Conservation (phyloP, 2,113 vertebrate species). For the Coptodon bakossiorum region DNA sequence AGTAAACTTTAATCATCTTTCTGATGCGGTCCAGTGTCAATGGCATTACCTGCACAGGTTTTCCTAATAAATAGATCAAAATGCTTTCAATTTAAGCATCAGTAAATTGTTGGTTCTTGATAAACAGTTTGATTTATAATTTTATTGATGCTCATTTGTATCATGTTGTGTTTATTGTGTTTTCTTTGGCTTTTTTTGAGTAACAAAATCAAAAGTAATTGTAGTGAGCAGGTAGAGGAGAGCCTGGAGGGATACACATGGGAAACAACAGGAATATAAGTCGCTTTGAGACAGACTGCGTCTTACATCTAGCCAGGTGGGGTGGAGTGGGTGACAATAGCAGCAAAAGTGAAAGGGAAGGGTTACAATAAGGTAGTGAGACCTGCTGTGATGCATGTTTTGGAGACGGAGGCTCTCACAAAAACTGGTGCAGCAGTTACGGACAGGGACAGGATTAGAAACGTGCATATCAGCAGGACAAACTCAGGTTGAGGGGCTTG, state of each 20-base stretch:
- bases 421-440: not conserved
- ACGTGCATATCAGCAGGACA: not conserved
- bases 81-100: not conserved
- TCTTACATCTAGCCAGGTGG: not conserved
- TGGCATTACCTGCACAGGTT: not conserved
- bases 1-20: not conserved
- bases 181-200: not conserved
- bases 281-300: not conserved
- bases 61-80: not conserved
- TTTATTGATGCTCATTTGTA: not conserved
- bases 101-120: not conserved
- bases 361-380: not conserved
- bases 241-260: not conserved
- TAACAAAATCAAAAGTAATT: not conserved
- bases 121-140: not conserved
- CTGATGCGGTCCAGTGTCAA: not conserved
- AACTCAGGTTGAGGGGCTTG: not conserved
- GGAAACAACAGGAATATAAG: fast-evolving
- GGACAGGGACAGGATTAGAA: not conserved
- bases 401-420: too few species aligned
- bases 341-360: not conserved
- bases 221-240: not conserved
- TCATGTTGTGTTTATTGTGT: not conserved
- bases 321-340: not conserved
- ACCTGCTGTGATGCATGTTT: not conserved